A percentile compares a stretch with the other conserved stretches of the same genome.
phyloP scores from a whole-genome alignment of 2,888 invertebrate genomes.

The Thymelicus sylvestris region DNA sequence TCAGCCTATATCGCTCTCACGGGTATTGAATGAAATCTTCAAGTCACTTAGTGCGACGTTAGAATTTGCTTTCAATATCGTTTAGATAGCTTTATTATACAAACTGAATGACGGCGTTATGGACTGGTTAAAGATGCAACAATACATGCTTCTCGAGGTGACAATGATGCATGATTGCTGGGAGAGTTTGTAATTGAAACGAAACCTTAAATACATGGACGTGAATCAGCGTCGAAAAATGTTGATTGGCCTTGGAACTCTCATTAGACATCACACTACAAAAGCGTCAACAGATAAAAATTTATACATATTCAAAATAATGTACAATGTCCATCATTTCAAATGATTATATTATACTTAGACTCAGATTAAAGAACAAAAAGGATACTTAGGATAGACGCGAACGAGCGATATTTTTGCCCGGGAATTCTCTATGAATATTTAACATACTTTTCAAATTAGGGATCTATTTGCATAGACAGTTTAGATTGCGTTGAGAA shows the following conservation, averaged over 20 bases:
- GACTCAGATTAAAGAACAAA: not conserved
- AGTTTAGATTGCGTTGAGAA: no score
- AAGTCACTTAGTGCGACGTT: conserved; percentile 79
- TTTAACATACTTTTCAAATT: not conserved
- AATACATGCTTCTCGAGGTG: conserved; percentile 69
- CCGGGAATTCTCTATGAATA: conserved; percentile 2
- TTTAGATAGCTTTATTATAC: conserved; percentile 79
- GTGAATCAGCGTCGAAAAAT: conserved; percentile 71
- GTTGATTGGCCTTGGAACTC: conserved; percentile 67
- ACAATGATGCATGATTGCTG: conserved; percentile 81
- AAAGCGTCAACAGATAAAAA: conserved; percentile 38
- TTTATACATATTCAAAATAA: conserved; percentile 36
- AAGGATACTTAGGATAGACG: not conserved
- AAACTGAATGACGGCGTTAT: conserved; percentile 70
- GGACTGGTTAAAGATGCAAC: conserved; percentile 67
- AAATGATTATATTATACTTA: not conserved
- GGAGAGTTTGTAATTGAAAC: conserved; percentile 78
- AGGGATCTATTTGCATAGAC: no score
- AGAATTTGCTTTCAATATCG: conserved; percentile 79
- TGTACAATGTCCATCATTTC: conserved; percentile 4
- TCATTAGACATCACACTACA: conserved; percentile 43
- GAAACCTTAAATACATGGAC: conserved; percentile 63
- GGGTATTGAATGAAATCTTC: conserved; percentile 77
- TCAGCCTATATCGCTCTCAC: conserved; percentile 76
- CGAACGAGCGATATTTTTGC: not conserved